These are phyloP conservation scores for Leptopilina boulardi DNA, from an alignment of 1,140 invertebrate species.

Conservation along the genomic window DNA sequence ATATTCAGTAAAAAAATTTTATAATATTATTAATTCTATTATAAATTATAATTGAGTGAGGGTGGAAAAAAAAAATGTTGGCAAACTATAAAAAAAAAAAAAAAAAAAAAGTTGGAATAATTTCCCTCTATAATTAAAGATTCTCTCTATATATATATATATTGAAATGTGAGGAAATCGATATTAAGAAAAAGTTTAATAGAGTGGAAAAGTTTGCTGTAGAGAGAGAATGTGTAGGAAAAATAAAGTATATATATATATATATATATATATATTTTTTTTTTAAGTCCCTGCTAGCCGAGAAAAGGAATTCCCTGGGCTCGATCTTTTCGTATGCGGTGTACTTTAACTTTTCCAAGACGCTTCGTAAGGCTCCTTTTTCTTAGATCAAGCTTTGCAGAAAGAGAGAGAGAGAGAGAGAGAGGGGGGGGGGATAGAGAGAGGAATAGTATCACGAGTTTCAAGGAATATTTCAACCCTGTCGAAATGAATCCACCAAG, in stretches of 20 bases:
- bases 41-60: too few relatives aligned
- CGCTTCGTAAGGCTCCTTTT: not conserved
- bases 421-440: not conserved
- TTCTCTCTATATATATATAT: too few relatives aligned
- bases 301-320: slow-evolving; percentile 12
- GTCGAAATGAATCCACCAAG: slow-evolving; percentile 29
- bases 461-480: slow-evolving; percentile 27
- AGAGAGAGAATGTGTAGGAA: not conserved
- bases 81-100: not conserved
- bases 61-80: not conserved
- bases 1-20: too few relatives aligned
- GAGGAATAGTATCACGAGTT: slow-evolving; percentile 22
- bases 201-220: slow-evolving; percentile 11
- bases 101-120: not conserved
- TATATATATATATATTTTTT: not conserved
- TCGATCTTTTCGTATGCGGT: slow-evolving; percentile 6
- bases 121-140: not conserved
- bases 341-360: slow-evolving; percentile 11
- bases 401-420: too few relatives aligned
- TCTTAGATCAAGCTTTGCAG: not conserved
- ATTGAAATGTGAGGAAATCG: slow-evolving; percentile 6
- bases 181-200: not conserved
- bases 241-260: slow-evolving; percentile 5
- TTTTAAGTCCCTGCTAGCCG: not conserved
- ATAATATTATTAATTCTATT: too few relatives aligned